phyloP scores from a whole-genome alignment of 2,113 vertebrate species.

The Mola mola region DNA sequence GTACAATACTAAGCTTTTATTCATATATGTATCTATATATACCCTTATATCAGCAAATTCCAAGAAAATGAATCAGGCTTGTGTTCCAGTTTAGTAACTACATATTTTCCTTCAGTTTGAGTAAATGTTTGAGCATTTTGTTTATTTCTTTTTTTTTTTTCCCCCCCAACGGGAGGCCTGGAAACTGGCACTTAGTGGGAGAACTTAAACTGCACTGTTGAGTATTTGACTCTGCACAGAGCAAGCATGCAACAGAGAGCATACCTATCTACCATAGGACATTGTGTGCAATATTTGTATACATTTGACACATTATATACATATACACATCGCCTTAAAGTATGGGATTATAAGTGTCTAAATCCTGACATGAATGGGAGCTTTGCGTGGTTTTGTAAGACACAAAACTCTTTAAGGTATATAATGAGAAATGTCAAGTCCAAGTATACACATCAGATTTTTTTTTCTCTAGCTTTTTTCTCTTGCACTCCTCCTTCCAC shows the following conservation, averaged over 20 bases:
- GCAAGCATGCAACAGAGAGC: slow-evolving; percentile 48
- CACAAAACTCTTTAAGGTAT: slow-evolving; percentile 47
- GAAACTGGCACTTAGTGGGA: slow-evolving; percentile 59
- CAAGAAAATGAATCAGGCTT: slow-evolving; percentile 68
- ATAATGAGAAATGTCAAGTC: slow-evolving; percentile 55
- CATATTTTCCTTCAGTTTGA: slow-evolving; percentile 71
- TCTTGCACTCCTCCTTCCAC: slow-evolving; percentile 68
- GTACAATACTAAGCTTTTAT: slow-evolving; percentile 67
- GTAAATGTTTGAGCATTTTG: slow-evolving; percentile 61
- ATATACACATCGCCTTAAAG: neutral
- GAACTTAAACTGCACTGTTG: slow-evolving; percentile 79
- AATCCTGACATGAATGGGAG: slow-evolving; percentile 11
- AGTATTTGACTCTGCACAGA: slow-evolving; percentile 63
- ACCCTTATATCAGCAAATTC: neutral
- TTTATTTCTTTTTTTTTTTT: slow-evolving; percentile 8
- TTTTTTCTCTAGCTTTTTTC: slow-evolving; percentile 29
- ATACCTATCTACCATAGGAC: slow-evolving; percentile 47
- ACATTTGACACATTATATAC: slow-evolving; percentile 20
- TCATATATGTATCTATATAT: slow-evolving; percentile 12
- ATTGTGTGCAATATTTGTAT: slow-evolving; percentile 33
- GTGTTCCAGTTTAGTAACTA: slow-evolving; percentile 74
- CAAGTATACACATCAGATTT: slow-evolving; percentile 57
- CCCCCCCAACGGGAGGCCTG: slow-evolving; percentile 31
- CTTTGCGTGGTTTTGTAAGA: neutral
- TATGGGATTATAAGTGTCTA: neutral